Evolutionary conservation across 2,888 invertebrate species (phyloP), one percentile per base, ranked within the genome.

Genomic region (Lasioglossum pauxillum): DNA sequence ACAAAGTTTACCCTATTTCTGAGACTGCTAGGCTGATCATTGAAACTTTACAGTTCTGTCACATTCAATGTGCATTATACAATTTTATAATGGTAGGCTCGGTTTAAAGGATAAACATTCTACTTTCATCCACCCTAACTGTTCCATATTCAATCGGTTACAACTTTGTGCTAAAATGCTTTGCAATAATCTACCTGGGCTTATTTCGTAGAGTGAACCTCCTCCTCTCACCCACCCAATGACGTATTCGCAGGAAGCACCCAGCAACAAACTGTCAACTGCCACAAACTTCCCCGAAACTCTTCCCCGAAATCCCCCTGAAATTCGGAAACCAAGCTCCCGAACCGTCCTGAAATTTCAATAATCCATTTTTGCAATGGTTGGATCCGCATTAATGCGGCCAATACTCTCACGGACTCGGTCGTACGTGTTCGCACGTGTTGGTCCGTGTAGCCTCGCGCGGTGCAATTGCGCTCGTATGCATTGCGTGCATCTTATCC

Each of bases 401-500:
- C 60, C 60, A 7, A 64, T 64, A 64, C 60, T 64, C 31, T 14
- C 41, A 19, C 27, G 44, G 41, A n/a, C 31, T 7, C 16, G 0
- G 27, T 19, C 44, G 41, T 72, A 41, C 44, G 27, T 41, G 41
- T 72, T 27, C 67, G 31, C 41, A 38, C 60, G 80, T 31, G 31
- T 7, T 69, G 2, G 69, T 57, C 64, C 67, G 82, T 79, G 82
- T 64, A 16, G 64, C 41, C 27, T 41, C 60, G 69, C 74, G 3
- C 44, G 27, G 16, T 23, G 57, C 49, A 46, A 64, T 74, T 80
- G 72, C 53, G 46, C 53, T 27, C 75, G 57, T 64, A 75, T 60
- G 72, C 83, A 60, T 83, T 67, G 85, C 84, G 80, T 84, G 83
- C 72, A 80, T n/a, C 77, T 80, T 77, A n/a, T 64, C 53, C 75